Conservation (phyloP, 2,797 vertebrate species). For the Taeniopygia guttata region DNA sequence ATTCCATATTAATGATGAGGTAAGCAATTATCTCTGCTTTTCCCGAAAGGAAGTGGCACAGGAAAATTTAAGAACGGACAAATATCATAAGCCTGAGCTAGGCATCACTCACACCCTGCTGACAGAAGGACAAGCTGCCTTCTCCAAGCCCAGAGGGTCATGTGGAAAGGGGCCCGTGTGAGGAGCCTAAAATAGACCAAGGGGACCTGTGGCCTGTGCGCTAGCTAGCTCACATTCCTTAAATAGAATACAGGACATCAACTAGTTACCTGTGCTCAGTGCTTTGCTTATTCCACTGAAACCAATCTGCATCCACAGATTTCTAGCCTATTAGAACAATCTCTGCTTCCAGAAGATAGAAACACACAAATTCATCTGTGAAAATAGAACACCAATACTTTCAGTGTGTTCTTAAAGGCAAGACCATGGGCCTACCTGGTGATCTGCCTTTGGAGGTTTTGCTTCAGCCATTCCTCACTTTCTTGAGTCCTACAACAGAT, state of each 20-base stretch:
- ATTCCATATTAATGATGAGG: background rate
- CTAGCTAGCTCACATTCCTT: background rate
- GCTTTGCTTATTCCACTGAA: background rate
- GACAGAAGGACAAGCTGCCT: background rate
- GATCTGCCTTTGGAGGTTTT: background rate
- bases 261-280: background rate
- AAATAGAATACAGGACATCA: background rate
- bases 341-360: background rate
- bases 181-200: background rate
- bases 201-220: background rate
- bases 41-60: background rate
- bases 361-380: background rate
- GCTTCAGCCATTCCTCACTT: background rate
- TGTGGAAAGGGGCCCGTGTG: fast-evolving
- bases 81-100: background rate
- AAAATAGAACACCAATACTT: background rate
- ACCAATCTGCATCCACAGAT: background rate
- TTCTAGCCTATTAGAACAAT: background rate
- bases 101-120: too few relatives aligned
- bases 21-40: background rate
- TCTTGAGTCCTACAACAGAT: background rate
- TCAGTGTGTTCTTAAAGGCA: background rate
- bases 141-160: background rate
- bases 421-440: background rate
- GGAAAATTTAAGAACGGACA: background rate